Evolutionary conservation across 2,888 invertebrate genomes (phyloP).

Genomic region (Drosophila neotestacea): DNA sequence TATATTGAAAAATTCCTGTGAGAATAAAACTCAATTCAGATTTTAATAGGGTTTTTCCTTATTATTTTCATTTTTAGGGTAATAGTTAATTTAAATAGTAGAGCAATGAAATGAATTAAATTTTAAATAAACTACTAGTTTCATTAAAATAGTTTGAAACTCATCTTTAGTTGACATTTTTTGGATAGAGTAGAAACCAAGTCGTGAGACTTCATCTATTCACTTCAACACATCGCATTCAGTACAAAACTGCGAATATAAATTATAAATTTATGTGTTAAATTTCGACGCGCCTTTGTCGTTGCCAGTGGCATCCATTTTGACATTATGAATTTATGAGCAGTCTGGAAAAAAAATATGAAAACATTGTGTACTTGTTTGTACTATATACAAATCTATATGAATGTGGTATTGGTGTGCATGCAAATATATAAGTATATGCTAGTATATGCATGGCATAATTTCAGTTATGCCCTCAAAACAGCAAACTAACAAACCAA

Average conservation of each 20-base stretch:
- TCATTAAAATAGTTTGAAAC: too few species aligned
- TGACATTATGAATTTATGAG: conserved; percentile 63
- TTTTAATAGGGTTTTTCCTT: too few species aligned
- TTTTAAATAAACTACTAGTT: too few species aligned
- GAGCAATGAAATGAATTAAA: too few species aligned
- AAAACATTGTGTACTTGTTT: conserved; percentile 16
- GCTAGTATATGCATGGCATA: conserved; percentile 32
- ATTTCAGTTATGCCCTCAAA: conserved; percentile 47
- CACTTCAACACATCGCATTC: conserved; percentile 15
- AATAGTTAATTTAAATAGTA: too few species aligned
- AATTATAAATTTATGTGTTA: conserved; percentile 61
- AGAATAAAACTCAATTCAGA: too few species aligned
- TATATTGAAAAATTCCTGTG: too few species aligned
- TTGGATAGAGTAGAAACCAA: not conserved
- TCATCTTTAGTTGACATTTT: not conserved
- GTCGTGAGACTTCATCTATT: not conserved
- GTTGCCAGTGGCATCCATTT: conserved; percentile 48
- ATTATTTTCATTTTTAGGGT: too few species aligned
- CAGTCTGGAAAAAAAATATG: conserved; percentile 20
- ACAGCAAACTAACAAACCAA: conserved; percentile 29
- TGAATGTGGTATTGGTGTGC: not conserved
- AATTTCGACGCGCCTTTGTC: conserved; percentile 42
- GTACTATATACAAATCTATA: conserved; percentile 1
- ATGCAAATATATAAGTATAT: not conserved
- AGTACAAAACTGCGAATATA: conserved; percentile 34